Percentiles rank a stretch among this genome's conserved stretches.
phyloP scores from a whole-genome alignment of 2,113 vertebrate species.

The Rhinoderma darwinii region DNA sequence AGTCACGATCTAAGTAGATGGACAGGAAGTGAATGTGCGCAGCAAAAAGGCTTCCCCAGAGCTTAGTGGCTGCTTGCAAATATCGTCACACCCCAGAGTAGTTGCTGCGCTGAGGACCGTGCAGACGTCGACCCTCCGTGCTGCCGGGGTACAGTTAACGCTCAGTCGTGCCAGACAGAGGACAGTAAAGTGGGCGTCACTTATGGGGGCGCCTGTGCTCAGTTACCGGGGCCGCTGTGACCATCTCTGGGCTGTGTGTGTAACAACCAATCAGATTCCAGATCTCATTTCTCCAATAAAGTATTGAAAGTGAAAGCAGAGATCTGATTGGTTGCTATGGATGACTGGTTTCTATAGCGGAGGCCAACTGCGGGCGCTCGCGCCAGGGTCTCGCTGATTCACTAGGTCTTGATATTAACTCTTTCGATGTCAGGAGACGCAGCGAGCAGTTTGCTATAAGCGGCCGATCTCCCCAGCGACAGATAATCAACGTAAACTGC shows the following conservation, averaged over 20 bases:
- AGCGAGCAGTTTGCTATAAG: not conserved
- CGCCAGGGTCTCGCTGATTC: not conserved
- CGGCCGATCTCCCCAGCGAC: conserved; percentile 12
- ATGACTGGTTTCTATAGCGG: not conserved
- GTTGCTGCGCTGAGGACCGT: too few relatives aligned
- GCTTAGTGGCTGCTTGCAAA: too few relatives aligned
- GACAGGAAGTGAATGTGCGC: too few relatives aligned
- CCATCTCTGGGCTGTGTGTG: not conserved
- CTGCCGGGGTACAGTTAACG: too few relatives aligned
- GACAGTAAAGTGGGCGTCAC: too few relatives aligned
- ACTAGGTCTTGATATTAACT: not conserved
- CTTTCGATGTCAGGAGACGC: not conserved
- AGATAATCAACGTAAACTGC: conserved; percentile 29
- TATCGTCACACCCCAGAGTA: too few relatives aligned
- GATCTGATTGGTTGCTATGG: not conserved
- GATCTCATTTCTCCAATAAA: not conserved
- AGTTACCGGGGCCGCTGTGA: not conserved
- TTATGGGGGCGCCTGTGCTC: not conserved
- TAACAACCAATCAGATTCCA: not conserved
- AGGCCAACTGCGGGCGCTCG: not conserved
- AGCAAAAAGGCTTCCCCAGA: too few relatives aligned
- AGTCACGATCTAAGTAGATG: too few relatives aligned
- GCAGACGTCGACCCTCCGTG: too few relatives aligned
- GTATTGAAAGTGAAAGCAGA: not conserved
- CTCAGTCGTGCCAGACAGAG: too few relatives aligned